Evolutionary conservation across 2,797 vertebrate species (phyloP).

Genomic region (Liasis olivaceus): DNA sequence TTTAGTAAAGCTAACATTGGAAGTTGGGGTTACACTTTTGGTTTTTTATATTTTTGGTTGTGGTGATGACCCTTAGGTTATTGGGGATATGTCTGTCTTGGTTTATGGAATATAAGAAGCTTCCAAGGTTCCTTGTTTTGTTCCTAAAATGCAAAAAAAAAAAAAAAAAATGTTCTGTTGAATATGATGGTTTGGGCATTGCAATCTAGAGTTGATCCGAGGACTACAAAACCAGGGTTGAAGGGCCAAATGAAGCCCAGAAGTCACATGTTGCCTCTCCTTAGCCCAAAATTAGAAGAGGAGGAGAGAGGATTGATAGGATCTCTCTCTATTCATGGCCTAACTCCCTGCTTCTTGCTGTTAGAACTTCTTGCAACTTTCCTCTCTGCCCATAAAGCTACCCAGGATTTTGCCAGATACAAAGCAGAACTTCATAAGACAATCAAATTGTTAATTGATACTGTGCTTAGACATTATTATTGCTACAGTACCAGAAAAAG

Average conservation of each 20-base stretch:
- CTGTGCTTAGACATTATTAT: background rate
- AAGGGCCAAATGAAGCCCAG: background rate
- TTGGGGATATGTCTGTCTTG: background rate
- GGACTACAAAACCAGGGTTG: background rate
- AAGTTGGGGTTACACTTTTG: background rate
- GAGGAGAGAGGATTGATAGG: background rate
- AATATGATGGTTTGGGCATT: background rate
- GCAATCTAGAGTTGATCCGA: background rate
- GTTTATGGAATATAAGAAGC: background rate
- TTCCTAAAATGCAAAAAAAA: background rate
- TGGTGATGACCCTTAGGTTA: background rate
- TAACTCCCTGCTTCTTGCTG: background rate
- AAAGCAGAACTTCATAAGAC: background rate
- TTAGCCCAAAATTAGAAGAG: background rate
- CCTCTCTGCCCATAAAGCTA: background rate
- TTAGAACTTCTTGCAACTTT: background rate
- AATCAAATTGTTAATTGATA: background rate
- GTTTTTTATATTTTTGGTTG: background rate
- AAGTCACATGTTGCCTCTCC: background rate
- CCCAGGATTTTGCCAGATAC: background rate
- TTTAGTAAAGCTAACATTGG: background rate
- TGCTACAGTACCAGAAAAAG: background rate
- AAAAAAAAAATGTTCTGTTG: background rate
- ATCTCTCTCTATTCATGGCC: background rate
- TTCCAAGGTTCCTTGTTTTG: background rate